phyloP scores from a whole-genome alignment of 2,797 vertebrate species.

The Podarcis siculus region DNA sequence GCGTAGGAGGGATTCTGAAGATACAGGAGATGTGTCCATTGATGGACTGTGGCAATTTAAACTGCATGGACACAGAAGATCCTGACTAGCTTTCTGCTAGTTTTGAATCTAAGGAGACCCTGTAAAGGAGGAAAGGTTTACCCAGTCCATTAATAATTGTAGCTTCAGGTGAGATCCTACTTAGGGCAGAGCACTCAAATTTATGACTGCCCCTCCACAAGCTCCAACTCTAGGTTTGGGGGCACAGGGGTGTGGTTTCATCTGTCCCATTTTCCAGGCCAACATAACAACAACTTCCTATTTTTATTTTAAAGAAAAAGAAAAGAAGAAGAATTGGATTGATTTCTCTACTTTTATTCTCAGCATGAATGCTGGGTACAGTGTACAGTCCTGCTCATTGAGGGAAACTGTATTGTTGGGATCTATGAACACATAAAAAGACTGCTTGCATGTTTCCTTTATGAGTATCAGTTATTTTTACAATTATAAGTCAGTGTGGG shows the following conservation, averaged over 20 bases:
- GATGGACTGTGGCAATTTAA: not conserved
- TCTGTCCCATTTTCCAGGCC: not conserved
- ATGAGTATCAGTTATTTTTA: constrained; percentile 32
- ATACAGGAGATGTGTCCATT: not conserved
- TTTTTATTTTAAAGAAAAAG: not conserved
- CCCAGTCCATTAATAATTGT: not conserved
- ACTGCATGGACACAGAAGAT: not conserved
- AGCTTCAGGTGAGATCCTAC: not conserved
- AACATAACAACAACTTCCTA: not conserved
- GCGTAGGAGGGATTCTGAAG: not conserved
- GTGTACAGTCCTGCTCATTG: not conserved
- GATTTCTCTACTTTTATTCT: constrained; percentile 8
- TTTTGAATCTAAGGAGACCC: not conserved
- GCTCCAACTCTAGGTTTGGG: not conserved
- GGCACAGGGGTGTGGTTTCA: not conserved
- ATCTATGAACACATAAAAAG: not conserved
- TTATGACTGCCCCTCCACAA: not conserved
- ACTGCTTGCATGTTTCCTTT: constrained; percentile 16
- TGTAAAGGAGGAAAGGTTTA: not conserved
- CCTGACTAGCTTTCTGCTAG: not conserved
- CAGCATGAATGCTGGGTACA: not conserved
- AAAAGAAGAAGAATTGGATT: constrained; percentile 7
- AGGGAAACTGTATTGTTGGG: not conserved
- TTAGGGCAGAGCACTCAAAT: not conserved
- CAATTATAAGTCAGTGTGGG: constrained; percentile 7